Percentiles rank a stretch among this genome's conserved stretches.
Conservation (phyloP, 2,113 vertebrate genomes). For the Laticauda colubrina region DNA sequence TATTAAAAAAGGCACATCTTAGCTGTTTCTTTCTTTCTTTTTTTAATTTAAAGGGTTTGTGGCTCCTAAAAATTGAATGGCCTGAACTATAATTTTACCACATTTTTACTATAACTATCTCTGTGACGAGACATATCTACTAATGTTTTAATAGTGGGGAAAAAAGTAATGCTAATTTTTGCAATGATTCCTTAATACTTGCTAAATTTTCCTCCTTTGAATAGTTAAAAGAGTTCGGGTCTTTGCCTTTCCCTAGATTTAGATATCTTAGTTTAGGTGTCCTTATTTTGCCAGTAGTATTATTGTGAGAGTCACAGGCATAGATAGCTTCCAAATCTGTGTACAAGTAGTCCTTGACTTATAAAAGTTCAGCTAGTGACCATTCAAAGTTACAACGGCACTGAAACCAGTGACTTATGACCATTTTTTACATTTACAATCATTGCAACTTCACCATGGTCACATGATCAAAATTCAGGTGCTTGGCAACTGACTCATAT, state of each 20-base stretch:
- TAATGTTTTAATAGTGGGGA: not conserved
- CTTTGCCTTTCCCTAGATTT: not conserved
- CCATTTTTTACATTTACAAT: not conserved
- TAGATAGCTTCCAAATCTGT: not conserved
- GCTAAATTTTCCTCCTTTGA: not conserved
- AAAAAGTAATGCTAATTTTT: not conserved
- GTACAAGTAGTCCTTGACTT: not conserved
- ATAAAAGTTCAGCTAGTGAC: not conserved
- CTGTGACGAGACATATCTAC: not conserved
- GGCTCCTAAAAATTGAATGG: not conserved
- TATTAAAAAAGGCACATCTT: not conserved
- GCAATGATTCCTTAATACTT: not conserved
- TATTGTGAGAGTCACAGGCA: not conserved
- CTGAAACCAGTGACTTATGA: not conserved
- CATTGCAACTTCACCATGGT: not conserved
- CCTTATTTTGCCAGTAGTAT: not conserved
- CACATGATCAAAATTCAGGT: not conserved
- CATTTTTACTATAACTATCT: not conserved
- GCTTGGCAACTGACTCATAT: not conserved
- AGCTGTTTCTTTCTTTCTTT: not conserved
- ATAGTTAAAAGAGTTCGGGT: not conserved
- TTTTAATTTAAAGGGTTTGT: not conserved
- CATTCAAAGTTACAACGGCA: not conserved
- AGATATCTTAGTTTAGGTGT: not conserved
- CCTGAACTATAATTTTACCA: not conserved